phyloP scores from a whole-genome alignment of 2,113 vertebrate species.

The Oryzias javanicus region DNA sequence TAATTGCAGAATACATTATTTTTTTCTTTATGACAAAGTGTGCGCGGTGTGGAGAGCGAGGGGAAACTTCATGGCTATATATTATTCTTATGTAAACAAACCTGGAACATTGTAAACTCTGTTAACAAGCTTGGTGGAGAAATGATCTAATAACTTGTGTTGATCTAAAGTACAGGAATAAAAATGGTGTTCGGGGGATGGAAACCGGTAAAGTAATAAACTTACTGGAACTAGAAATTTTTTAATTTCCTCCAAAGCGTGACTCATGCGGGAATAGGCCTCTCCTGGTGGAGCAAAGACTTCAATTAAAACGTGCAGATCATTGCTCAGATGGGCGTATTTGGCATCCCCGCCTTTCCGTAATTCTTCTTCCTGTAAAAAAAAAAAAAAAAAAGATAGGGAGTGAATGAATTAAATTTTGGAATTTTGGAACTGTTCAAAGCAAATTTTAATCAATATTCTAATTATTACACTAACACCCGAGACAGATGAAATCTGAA shows the following conservation, averaged over 20 bases:
- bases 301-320: constrained; percentile 98
- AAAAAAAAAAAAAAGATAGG: constrained; percentile 19
- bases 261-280: constrained; percentile 99
- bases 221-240: constrained; percentile 99
- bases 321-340: constrained; percentile 94
- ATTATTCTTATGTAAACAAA: constrained; percentile 30
- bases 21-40: constrained; percentile 41
- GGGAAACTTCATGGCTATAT: constrained; percentile 16
- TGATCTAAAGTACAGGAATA: constrained; percentile 1
- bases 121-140: constrained; percentile 20
- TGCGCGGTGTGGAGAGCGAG: constrained; percentile 15
- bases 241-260: constrained; percentile 98
- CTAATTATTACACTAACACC: neutral
- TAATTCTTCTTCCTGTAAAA: constrained; percentile 93
- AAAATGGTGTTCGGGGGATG: constrained; percentile 16
- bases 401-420: neutral
- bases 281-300: constrained; percentile 98
- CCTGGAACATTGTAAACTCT: constrained; percentile 8
- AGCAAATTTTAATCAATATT: neutral
- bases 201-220: constrained; percentile 51
- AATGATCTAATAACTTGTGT: constrained; percentile 22
- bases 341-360: constrained; percentile 97
- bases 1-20: constrained; percentile 74
- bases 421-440: too few species aligned
- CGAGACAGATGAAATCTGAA: neutral